Evolutionary conservation across 53 echinoderm and acorn worm genomes (phyloP), one percentile per base, ranked within the genome.

Genomic region (Henricia sp.): DNA sequence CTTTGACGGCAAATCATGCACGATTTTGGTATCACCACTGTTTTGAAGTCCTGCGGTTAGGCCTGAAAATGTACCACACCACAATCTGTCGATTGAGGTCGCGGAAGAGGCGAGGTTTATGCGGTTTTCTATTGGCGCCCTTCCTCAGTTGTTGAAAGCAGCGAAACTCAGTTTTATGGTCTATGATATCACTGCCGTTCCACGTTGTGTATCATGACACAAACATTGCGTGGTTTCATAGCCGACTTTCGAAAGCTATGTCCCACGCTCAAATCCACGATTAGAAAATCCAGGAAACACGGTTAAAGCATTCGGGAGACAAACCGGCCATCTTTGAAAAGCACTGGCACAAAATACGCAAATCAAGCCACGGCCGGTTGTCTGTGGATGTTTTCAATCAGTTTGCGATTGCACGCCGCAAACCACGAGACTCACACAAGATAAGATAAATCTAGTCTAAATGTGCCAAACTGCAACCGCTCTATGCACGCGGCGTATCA

Each of bases 361-460:
- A 13, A 60, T 27, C 62, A 27, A n/a, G 62, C 29, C 33, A 60
- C 20, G 8, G 34, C 52, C 38, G 8, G 25, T 40, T 36, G 41
- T 25, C 77, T 5, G 60, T 37, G n/a, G n/a, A n/a, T n/a, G n/a
- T n/a, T n/a, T n/a, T 11, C 44, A 30, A n/a, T 64, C 30, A 21
- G 46, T 63, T 43, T 28, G 55, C 63, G 17, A 60, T 80, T 43
- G 28, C 64, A 80, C 80, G 56, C 43, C 80, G 46, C 28, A 77
- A 27, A 58, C 62, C 77, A 59, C 77, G 77, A 58, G 42, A 26
- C 64, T 23, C 4, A 16, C 32, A 53, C 32, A 48, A 37, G 80
- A 80, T 80, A 80, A 80, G 80, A 80, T 65, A 80, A 80, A 80
- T 64, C 64, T 80, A 77, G 76, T 76, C 76, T 76, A 76, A 76